Percentiles rank a stretch among this genome's conserved stretches.
Evolutionary conservation across 2,113 vertebrate species (phyloP).

Genomic region (Cyphomyrus plagiostoma): DNA sequence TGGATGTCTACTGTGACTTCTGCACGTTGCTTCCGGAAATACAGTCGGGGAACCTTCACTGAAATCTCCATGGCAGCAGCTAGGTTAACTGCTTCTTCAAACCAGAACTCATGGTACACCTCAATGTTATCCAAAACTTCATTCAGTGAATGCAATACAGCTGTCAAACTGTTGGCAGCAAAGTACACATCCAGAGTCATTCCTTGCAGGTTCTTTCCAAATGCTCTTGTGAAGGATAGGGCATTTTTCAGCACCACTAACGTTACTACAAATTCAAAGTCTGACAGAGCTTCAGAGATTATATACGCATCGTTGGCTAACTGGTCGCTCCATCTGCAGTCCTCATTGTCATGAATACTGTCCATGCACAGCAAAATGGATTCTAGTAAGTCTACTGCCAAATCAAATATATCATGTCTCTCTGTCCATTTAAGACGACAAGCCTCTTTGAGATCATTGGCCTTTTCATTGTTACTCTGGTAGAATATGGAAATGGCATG

Average conservation of each 20-base stretch:
- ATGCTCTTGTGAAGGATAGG: conserved; percentile 79
- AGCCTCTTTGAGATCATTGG: conserved; percentile 58
- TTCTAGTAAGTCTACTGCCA: conserved; percentile 73
- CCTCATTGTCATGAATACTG: conserved; percentile 55
- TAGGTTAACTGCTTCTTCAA: conserved; percentile 76
- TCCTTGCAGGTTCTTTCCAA: conserved; percentile 81
- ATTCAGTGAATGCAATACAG: conserved; percentile 80
- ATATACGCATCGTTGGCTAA: conserved; percentile 57
- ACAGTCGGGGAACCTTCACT: conserved; percentile 71
- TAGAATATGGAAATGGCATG: conserved; percentile 62
- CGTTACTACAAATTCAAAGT: conserved; percentile 81
- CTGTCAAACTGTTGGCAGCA: conserved; percentile 79
- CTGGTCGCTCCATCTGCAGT: conserved; percentile 52
- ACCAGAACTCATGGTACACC: conserved; percentile 95
- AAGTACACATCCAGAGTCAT: conserved; percentile 78
- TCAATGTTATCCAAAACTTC: conserved; percentile 89
- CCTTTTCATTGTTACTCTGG: conserved; percentile 68
- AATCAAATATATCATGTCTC: conserved; percentile 74
- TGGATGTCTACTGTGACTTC: conserved; percentile 63
- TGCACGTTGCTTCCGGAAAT: conserved; percentile 62
- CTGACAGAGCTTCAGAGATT: conserved; percentile 68
- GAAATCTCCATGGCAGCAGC: conserved; percentile 68
- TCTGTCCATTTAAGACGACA: conserved; percentile 68
- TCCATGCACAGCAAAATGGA: conserved; percentile 76
- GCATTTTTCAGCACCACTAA: conserved; percentile 77